Base-by-base conservation (phyloP, 2,113 vertebrate species). In the Zosterops japonicus region DNA sequence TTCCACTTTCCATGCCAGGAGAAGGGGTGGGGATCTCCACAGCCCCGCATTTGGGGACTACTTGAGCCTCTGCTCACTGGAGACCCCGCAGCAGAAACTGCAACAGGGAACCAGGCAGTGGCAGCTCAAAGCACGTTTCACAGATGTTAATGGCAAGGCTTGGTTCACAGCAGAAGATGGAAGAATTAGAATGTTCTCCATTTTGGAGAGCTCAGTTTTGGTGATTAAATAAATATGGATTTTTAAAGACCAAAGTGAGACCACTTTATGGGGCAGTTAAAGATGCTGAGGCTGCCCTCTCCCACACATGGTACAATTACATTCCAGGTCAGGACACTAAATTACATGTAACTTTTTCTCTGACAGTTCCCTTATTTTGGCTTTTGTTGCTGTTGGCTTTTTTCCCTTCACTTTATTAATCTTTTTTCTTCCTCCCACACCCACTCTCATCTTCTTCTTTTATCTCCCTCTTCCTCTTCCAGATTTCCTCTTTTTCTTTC, bases 401-500 rank as follows among this genome's bases (percentile, higher is more conserved):
- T 44, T 67, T 2, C 4, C 27, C 29, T 83, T 83, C 25, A 9
- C 7, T 85, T 91, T 44, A n/a, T 65, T 91, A 65, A 46, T n/a
- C 4, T 80, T 86, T 75, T 14, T 39, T 95, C 72, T 84, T 90
- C 49, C 44, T 89, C 67, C 28, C 59, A 69, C 41, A 2, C 22
- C 18, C 68, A 60, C 52, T 86, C 78, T 53, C 44, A 52, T 91
- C 49, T 57, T 59, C 63, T 64, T 85, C 55, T 81, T 92, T 84
- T 57, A 24, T 81, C 67, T 89, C 33, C 14, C 17, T 9, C 18
- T 84, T 80, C 27, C 74, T 87, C 27, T 72, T 76, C 39, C 52
- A 90, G 19, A 91, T 91, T 94, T 95, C 61, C 16, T 70, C 61
- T 55, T 89, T 87, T 83, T 29, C 25, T 63, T 87, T 75, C n/a